phyloP scores from a whole-genome alignment of 2,113 vertebrate species.

The Plecturocebus donacophilus region DNA sequence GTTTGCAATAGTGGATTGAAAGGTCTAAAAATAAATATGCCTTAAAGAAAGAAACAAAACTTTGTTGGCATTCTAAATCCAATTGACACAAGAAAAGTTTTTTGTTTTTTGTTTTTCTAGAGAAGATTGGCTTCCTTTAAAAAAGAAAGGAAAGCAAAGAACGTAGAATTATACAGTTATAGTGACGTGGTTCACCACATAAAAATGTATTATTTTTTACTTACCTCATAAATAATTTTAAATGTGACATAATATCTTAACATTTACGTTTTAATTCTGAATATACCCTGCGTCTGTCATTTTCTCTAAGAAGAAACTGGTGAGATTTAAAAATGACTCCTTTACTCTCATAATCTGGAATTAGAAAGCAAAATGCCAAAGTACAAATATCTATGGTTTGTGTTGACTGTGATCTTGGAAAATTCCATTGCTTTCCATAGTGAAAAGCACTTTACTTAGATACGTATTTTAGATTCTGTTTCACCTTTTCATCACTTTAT shows the following conservation, averaged over 20 bases:
- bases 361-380: slow-evolving; percentile 23
- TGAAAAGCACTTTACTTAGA: background rate
- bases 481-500: background rate
- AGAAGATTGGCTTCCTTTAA: slow-evolving; percentile 62
- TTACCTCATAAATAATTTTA: slow-evolving; percentile 66
- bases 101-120: slow-evolving; percentile 39
- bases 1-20: slow-evolving; percentile 79
- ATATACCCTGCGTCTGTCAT: slow-evolving; percentile 55
- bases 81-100: slow-evolving; percentile 43
- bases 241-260: slow-evolving; percentile 33
- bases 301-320: slow-evolving; percentile 50
- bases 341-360: slow-evolving; percentile 27
- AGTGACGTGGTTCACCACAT: slow-evolving; percentile 61
- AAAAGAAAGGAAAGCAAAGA: slow-evolving; percentile 60
- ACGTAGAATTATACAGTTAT: slow-evolving; percentile 54
- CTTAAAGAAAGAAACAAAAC: slow-evolving; percentile 74
- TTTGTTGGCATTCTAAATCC: slow-evolving; percentile 55
- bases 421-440: background rate
- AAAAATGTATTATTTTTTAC: slow-evolving; percentile 72
- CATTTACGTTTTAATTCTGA: slow-evolving; percentile 63
- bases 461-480: background rate
- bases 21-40: slow-evolving; percentile 77
- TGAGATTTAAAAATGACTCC: slow-evolving; percentile 20
- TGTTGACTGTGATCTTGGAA: background rate
- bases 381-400: background rate